phyloP scores from a whole-genome alignment of 2,797 vertebrate species.

The Simalia tracyae region DNA sequence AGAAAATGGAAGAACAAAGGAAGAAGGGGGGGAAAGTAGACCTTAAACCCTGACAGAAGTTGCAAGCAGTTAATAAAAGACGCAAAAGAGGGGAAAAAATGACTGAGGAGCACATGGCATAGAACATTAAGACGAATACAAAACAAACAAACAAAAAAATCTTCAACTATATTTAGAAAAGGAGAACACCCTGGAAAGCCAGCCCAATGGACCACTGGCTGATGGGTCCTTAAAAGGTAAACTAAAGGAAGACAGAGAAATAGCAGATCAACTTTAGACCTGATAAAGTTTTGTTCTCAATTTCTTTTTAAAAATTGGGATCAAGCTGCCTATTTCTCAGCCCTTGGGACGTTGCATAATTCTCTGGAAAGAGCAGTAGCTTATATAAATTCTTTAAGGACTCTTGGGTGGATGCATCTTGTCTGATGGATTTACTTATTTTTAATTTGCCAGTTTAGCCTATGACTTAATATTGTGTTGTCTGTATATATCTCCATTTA shows the following conservation, averaged over 20 bases:
- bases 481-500: neutral
- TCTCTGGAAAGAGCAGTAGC: neutral
- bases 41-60: too few relatives aligned
- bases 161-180: too few relatives aligned
- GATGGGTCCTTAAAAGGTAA: neutral
- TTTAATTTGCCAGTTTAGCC: neutral
- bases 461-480: neutral
- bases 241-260: neutral
- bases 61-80: too few relatives aligned
- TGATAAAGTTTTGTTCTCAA: neutral
- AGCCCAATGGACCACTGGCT: too few relatives aligned
- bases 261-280: neutral
- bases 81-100: too few relatives aligned
- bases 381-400: neutral
- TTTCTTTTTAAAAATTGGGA: neutral
- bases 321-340: neutral
- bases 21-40: too few relatives aligned
- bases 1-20: too few relatives aligned
- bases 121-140: too few relatives aligned
- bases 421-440: neutral
- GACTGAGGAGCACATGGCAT: too few relatives aligned
- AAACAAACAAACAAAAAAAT: too few relatives aligned
- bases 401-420: neutral
- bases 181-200: too few relatives aligned
- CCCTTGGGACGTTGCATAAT: neutral